Evolutionary conservation across 1,140 invertebrate species (phyloP), one percentile per base, ranked within the genome.

Genomic region (Agraylea sexmaculata): DNA sequence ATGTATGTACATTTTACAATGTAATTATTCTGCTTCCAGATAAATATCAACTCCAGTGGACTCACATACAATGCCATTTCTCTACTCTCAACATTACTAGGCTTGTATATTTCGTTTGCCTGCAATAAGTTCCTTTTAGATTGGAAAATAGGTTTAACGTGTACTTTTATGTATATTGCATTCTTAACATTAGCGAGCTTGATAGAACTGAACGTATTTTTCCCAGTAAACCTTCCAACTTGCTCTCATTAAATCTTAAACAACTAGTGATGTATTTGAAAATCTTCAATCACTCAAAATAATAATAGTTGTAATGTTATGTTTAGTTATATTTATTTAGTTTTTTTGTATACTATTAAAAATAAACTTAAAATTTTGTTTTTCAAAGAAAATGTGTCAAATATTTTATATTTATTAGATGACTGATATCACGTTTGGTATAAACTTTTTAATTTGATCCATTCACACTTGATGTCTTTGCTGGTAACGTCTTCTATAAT

Each of bases 201-300:
- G 35, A 86, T 88, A 48, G 87, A 90, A 66, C 68, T 89, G 40
- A 88, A 89, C 62, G 77, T 85, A 42, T 87, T 89, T 69, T 87
- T 89, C 62, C 71, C 68, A 43, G 83, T 88, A 40, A 88, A 89
- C 65, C 61, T 86, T 41, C 83, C 84, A 38, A 81, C 83, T 22
- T 89, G 86, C 41, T 45, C 52, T 12, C 62, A 66, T 46, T 57
- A 44, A 42, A 19, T 11, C 30, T 11, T 19, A 31, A 11, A 6
- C 5, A 6, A 31, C 15, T 8, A 11, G 15, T 6, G 6, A 25
- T 25, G 12, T 31, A 31, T 31, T n/a, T n/a, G n/a, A n/a, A n/a
- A n/a, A n/a, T n/a, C n/a, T n/a, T n/a, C n/a, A n/a, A n/a, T n/a
- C n/a, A n/a, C n/a, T n/a, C n/a, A n/a, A n/a, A n/a, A n/a, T n/a